Evolutionary conservation across 2,888 invertebrate species (phyloP).

Genomic region (Hipparchia semele): DNA sequence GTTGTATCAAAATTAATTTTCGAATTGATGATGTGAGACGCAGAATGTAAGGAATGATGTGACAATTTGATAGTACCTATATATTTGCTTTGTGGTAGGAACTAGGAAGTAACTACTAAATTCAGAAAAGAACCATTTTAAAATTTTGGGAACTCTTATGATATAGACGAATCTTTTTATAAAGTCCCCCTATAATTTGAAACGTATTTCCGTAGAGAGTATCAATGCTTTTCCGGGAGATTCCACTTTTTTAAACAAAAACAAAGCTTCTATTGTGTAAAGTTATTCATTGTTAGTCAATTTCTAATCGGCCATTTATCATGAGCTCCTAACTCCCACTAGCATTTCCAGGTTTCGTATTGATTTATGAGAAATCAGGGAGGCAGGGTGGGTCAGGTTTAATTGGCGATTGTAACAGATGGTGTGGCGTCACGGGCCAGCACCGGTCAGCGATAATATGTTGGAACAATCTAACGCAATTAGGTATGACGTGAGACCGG

Average conservation of each 20-base stretch:
- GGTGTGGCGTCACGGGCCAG: constrained; percentile 53
- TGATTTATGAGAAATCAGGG: constrained; percentile 37
- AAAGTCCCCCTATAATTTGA: not conserved
- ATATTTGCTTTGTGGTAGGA: not conserved
- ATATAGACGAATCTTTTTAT: not conserved
- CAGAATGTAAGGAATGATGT: not conserved
- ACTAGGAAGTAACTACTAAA: not conserved
- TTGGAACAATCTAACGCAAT: constrained; percentile 62
- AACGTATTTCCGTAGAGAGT: too few relatives aligned
- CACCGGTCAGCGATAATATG: constrained; percentile 57
- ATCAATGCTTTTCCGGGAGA: too few relatives aligned
- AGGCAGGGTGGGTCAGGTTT: constrained; percentile 45
- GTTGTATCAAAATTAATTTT: not conserved
- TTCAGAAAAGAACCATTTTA: not conserved
- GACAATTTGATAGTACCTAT: not conserved
- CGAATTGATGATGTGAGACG: not conserved
- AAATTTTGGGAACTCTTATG: not conserved
- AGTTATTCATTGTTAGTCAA: constrained; percentile 23
- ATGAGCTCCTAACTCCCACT: constrained; percentile 30
- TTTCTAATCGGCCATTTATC: constrained; percentile 29
- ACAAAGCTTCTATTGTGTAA: constrained; percentile 10
- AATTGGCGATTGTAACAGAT: constrained; percentile 46
- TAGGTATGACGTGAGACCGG: constrained; percentile 64
- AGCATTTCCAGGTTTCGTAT: constrained; percentile 30
- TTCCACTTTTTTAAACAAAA: not conserved